These are phyloP conservation scores for Philereme vetulata DNA, from an alignment of 2,888 invertebrate species.

Conservation along the genomic window DNA sequence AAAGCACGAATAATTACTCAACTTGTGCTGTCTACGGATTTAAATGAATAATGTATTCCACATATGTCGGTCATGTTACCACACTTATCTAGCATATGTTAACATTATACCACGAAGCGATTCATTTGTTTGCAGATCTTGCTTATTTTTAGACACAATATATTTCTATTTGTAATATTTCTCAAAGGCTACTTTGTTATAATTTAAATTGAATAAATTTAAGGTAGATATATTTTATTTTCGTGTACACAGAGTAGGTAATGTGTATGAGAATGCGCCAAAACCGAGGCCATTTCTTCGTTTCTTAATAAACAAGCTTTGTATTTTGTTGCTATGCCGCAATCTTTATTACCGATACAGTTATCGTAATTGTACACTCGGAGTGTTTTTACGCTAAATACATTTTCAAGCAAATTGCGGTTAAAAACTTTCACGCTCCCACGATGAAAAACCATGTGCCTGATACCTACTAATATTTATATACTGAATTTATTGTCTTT, in stretches of 20 bases:
- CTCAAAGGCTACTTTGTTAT: conserved; percentile 8
- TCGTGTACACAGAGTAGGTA: conserved; percentile 3
- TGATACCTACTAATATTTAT: not conserved
- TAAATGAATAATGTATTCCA: conserved; percentile 7
- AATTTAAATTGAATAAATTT: conserved; percentile 7
- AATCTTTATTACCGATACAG: conserved; percentile 28
- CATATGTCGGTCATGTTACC: conserved; percentile 7
- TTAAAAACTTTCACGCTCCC: conserved; percentile 31
- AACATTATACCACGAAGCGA: too few species aligned
- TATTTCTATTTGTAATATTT: conserved; percentile 1
- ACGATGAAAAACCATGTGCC: conserved; percentile 12
- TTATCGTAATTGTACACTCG: conserved; percentile 26
- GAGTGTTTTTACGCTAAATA: conserved; percentile 30
- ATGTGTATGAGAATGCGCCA: conserved; percentile 12
- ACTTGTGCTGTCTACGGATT: conserved; percentile 13
- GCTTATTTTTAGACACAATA: too few species aligned
- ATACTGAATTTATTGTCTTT: not conserved
- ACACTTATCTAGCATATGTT: conserved; percentile 9
- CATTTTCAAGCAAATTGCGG: conserved; percentile 27
- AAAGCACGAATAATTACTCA: conserved; percentile 32
- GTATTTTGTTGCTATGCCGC: conserved; percentile 31
- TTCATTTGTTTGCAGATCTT: too few species aligned
- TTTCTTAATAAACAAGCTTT: conserved; percentile 31
- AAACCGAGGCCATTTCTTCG: conserved; percentile 30
- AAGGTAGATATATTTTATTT: conserved; percentile 7